Conservation (phyloP, 2,113 vertebrate genomes). For the Empidonax traillii region DNA sequence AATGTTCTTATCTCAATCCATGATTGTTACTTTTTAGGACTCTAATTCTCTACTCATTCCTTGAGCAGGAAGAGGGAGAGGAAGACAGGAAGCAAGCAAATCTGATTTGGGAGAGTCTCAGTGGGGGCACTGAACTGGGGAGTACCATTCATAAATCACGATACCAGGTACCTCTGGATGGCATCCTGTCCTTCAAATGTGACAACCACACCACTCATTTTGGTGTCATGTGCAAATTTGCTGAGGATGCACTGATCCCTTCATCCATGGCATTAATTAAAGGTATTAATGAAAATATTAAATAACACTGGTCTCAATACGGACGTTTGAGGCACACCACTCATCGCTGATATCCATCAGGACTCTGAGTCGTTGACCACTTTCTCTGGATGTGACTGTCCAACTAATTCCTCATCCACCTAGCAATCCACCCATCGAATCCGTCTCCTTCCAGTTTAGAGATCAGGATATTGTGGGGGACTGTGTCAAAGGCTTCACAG, state of each 20-base stretch:
- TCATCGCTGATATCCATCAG: not conserved
- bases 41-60: not conserved
- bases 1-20: not conserved
- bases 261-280: not conserved
- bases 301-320: not conserved
- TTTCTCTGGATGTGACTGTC: not conserved
- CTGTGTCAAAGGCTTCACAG: not conserved
- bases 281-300: not conserved
- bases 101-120: not conserved
- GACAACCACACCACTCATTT: not conserved
- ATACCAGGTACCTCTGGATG: not conserved
- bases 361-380: not conserved
- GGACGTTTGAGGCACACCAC: not conserved
- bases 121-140: not conserved
- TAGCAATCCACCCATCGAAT: not conserved
- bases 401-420: not conserved
- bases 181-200: not conserved
- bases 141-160: not conserved
- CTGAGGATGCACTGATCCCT: not conserved
- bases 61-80: not conserved
- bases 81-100: not conserved
- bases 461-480: not conserved
- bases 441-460: not conserved
- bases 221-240: not conserved
- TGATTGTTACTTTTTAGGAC: not conserved